These are phyloP conservation scores for Noturus placidus DNA, from an alignment of 2,113 vertebrate genomes.

Conservation along the genomic window DNA sequence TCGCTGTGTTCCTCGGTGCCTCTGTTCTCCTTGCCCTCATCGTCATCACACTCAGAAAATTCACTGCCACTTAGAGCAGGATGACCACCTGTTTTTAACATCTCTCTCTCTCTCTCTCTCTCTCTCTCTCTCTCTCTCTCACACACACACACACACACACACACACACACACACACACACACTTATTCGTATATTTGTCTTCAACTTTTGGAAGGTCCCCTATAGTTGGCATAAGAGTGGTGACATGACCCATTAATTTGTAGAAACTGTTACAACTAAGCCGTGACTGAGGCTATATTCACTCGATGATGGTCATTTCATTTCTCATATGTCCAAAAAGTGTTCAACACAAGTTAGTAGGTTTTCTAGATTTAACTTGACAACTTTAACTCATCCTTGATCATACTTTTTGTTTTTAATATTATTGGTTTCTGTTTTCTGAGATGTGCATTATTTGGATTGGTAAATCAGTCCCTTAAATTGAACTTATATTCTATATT, in stretches of 20 bases:
- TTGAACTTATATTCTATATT: background rate
- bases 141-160: background rate
- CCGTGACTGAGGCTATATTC: background rate
- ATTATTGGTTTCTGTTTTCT: no score
- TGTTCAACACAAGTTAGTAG: constrained; percentile 58
- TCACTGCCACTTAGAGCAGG: constrained; percentile 79
- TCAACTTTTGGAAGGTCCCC: background rate
- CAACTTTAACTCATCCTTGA: background rate
- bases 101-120: background rate
- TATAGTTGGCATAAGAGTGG: background rate
- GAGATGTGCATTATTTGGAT: background rate
- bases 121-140: background rate
- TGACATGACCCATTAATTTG: background rate
- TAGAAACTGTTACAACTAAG: background rate
- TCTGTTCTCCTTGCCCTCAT: constrained; percentile 93
- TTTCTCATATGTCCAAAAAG: constrained; percentile 45
- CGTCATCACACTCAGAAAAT: constrained; percentile 89
- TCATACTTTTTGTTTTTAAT: background rate
- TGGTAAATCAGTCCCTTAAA: background rate
- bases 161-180: background rate
- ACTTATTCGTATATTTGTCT: background rate
- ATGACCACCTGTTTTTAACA: constrained; percentile 2
- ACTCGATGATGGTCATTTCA: background rate
- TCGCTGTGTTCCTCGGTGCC: constrained; percentile 89
- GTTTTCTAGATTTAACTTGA: background rate